Percentiles rank a stretch among this genome's conserved stretches.
Conservation (phyloP, 1,140 invertebrate genomes). For the Pseudobourletiella spinata region DNA sequence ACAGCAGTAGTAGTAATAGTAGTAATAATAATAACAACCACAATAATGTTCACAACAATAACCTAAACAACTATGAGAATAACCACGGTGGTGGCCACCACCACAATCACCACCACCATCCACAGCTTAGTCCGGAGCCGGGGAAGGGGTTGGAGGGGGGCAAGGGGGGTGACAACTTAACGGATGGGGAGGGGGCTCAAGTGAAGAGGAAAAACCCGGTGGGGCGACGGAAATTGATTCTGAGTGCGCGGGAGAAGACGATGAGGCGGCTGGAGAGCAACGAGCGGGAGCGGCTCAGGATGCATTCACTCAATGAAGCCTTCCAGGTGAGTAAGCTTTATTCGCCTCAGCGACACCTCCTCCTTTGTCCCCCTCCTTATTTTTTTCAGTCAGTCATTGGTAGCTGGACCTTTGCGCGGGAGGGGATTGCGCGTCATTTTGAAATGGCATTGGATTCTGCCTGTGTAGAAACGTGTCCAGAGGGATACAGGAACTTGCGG, state of each 20-base stretch:
- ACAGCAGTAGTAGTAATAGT: background rate
- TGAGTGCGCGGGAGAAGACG: slow-evolving; percentile 44
- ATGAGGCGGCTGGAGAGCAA: slow-evolving; percentile 53
- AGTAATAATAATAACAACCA: slow-evolving; percentile 10
- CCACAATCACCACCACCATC: background rate
- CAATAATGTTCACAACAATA: background rate
- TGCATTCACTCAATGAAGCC: slow-evolving; percentile 54
- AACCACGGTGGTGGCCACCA: background rate
- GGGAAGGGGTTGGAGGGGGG: too few species aligned
- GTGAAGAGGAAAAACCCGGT: slow-evolving; percentile 35
- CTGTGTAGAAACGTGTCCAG: too few species aligned
- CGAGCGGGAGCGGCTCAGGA: slow-evolving; percentile 51
- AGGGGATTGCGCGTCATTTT: too few species aligned
- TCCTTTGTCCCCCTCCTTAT: background rate
- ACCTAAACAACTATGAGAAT: background rate
- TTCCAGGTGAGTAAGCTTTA: slow-evolving; percentile 44
- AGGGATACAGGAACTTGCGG: too few species aligned
- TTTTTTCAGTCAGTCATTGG: too few species aligned
- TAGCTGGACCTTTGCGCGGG: too few species aligned
- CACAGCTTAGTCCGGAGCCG: background rate
- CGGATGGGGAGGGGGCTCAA: slow-evolving; percentile 3
- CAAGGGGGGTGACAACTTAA: slow-evolving; percentile 5
- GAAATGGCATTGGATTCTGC: too few species aligned
- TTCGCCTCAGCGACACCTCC: too few species aligned
- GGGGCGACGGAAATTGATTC: slow-evolving; percentile 32